These are phyloP conservation scores for Polylopha cassiicola DNA, from an alignment of 2,888 invertebrate species.

Conservation along the genomic window DNA sequence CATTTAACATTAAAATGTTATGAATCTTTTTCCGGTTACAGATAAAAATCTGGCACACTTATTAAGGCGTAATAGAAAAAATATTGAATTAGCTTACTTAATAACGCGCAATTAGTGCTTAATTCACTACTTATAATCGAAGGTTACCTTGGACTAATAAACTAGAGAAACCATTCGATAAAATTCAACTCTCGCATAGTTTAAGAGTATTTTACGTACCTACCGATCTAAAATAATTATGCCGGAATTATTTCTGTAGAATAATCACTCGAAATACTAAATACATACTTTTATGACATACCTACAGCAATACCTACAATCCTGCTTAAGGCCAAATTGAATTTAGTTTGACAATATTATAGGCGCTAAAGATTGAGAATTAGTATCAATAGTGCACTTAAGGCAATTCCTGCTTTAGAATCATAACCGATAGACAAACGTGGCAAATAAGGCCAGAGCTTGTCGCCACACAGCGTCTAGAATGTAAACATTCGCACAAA, in stretches of 20 bases:
- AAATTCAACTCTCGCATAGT: too few relatives aligned
- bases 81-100: constrained; percentile 38
- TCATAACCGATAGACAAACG: constrained; percentile 30
- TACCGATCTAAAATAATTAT: too few relatives aligned
- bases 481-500: constrained; percentile 38
- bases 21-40: constrained; percentile 34
- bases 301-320: constrained; percentile 8
- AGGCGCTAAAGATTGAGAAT: too few relatives aligned
- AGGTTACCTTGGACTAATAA: too few relatives aligned
- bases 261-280: too few relatives aligned
- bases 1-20: constrained; percentile 28
- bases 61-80: constrained; percentile 29
- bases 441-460: constrained; percentile 37
- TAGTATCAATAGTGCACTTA: constrained; percentile 5
- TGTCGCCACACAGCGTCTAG: constrained; percentile 32
- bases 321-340: background rate
- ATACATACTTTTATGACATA: too few relatives aligned
- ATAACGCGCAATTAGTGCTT: constrained; percentile 26
- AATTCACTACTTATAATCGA: constrained; percentile 22
- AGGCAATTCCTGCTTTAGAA: constrained; percentile 4
- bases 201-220: too few relatives aligned
- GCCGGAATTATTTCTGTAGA: too few relatives aligned
- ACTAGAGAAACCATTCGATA: too few relatives aligned
- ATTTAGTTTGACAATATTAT: too few relatives aligned
- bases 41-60: constrained; percentile 38